Evolutionary conservation across 1,140 invertebrate genomes (phyloP), one percentile per base, ranked within the genome.

Genomic region (Wasmannia auropunctata): DNA sequence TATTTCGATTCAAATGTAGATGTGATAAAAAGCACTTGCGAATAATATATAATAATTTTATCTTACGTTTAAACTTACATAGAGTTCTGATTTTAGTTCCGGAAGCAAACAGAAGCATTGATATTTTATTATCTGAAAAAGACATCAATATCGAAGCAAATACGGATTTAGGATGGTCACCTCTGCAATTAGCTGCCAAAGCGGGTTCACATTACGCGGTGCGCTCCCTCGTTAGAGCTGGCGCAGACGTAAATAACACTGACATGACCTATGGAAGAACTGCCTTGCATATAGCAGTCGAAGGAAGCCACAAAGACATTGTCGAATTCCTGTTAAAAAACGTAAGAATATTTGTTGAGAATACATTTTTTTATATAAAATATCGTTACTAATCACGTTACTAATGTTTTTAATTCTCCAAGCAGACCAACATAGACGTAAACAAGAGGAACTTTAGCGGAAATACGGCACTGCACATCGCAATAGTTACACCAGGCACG

Each of bases 231-330:
- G 91, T 96, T 19, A 89, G 93, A 86, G 91, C 95, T 25, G 95
- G 95, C 31, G 95, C 93, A 25, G 92, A 96, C 58, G 94, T 96
- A 0, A 96, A 96, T 88, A 91, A 93, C 22, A 90, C 91, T 0
- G 96, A 96, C 67, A 92, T 89, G 81, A 96, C 94, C 22, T 95
- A 95, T 77, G 96, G 96, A n/a, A 95, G 95, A 60, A 96, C 96
- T 65, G 95, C 95, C 0, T 92, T 97, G 5, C 96, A 96, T 86
- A 95, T 96, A 87, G 96, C 96, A 2, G 95, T 96, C 1, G 95
- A 96, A 88, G 92, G 94, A 46, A 91, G 94, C 16, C 92, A 94
- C 62, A 88, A 92, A 0, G 93, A 96, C 6, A 93, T 96, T 10
- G 93, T 96, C n/a, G 90, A 94, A 46, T 95, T 94, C 77, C 93